phyloP scores from a whole-genome alignment of 1,140 invertebrate genomes.

The Vanessa atalanta region DNA sequence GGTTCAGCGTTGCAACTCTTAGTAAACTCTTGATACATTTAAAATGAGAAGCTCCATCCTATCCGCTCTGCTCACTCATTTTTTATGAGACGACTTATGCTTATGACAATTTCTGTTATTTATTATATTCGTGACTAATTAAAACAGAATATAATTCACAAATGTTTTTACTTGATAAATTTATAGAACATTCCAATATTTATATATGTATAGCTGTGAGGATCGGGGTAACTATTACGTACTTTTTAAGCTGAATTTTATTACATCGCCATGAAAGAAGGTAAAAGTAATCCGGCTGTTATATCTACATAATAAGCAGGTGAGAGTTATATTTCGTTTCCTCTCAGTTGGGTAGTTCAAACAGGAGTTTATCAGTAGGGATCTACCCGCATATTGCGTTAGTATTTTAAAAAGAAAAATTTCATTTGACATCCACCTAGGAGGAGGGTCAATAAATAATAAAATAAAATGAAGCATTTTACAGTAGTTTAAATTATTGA shows the following conservation, averaged over 20 bases:
- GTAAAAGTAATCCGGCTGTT: constrained; percentile 59
- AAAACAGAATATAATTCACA: neutral
- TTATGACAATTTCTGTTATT: constrained; percentile 4
- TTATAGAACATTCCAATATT: neutral
- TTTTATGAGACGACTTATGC: constrained; percentile 54
- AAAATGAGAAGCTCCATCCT: constrained; percentile 57
- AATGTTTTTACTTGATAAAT: neutral
- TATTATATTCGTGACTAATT: neutral
- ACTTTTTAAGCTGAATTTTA: constrained; percentile 79
- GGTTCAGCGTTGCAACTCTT: constrained; percentile 55
- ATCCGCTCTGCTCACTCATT: constrained; percentile 49
- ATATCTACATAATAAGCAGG: constrained; percentile 39
- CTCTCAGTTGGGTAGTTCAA: constrained; percentile 27
- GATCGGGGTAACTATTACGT: constrained; percentile 55
- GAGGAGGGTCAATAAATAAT: neutral
- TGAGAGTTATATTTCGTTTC: constrained; percentile 32
- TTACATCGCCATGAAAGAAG: constrained; percentile 76
- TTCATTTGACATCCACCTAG: neutral
- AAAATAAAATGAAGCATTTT: neutral
- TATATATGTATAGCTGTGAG: constrained; percentile 17
- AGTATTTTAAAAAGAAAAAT: constrained; percentile 3
- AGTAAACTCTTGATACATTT: constrained; percentile 74
- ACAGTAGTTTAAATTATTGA: too few species aligned
- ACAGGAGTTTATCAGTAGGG: constrained; percentile 28
- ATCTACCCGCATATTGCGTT: constrained; percentile 18